phyloP scores from a whole-genome alignment of 2,797 vertebrate species.

The Anguilla obscura region DNA sequence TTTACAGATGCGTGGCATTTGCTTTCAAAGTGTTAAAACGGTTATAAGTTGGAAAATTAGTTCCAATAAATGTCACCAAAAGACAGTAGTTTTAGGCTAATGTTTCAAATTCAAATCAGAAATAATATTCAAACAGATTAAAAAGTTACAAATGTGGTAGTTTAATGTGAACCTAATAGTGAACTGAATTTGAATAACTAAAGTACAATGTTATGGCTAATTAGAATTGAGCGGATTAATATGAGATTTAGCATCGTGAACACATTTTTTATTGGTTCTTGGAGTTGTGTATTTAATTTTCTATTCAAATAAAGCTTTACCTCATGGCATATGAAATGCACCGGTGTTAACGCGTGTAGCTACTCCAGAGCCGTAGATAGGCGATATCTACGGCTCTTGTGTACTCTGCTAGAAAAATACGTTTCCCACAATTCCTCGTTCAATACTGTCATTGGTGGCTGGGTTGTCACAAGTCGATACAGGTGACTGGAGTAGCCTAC shows the following conservation, averaged over 20 bases:
- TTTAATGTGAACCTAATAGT: background rate
- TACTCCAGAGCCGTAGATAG: too few relatives aligned
- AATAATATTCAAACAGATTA: background rate
- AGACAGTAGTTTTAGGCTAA: background rate
- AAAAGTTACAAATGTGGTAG: background rate
- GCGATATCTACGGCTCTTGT: too few relatives aligned
- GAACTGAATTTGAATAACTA: background rate
- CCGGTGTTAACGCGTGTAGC: background rate
- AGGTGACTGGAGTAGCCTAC: background rate
- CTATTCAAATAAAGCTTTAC: background rate
- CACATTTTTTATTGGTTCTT: background rate
- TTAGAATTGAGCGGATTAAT: background rate
- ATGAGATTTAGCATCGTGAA: background rate
- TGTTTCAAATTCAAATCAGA: background rate
- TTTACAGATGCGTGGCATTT: too few relatives aligned
- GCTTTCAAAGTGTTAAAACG: too few relatives aligned
- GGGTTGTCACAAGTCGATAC: constrained; percentile 19
- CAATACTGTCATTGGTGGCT: constrained; percentile 8
- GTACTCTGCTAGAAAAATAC: background rate
- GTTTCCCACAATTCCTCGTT: background rate
- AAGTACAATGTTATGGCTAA: background rate
- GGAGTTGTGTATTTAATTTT: too few relatives aligned
- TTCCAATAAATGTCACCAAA: too few relatives aligned
- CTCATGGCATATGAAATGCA: background rate
- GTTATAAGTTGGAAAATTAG: too few relatives aligned